These are phyloP conservation scores for Chaenodraco wilsoni DNA, from an alignment of 2,797 vertebrate species.

Conservation along the genomic window DNA sequence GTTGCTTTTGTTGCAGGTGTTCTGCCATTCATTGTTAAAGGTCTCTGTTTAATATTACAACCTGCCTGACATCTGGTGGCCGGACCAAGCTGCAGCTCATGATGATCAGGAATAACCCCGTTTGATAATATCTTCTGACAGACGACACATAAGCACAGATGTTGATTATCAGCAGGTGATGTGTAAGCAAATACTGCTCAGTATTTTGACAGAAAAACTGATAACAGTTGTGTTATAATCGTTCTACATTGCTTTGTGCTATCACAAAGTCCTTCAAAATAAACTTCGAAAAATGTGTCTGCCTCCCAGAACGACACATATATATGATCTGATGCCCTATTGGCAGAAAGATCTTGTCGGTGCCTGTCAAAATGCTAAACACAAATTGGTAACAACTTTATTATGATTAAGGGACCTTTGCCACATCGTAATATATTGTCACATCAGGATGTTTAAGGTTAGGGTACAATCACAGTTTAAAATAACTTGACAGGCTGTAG, in stretches of 20 bases:
- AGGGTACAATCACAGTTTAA: not conserved
- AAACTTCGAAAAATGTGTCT: not conserved
- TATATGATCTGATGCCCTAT: not conserved
- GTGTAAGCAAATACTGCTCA: not conserved
- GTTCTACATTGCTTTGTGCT: not conserved
- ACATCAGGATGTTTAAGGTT: not conserved
- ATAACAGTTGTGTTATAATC: not conserved
- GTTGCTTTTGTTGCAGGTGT: constrained; percentile 88
- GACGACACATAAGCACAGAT: constrained; percentile 50
- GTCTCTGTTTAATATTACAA: constrained; percentile 80
- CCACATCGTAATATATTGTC: no score
- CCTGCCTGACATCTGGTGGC: constrained; percentile 83
- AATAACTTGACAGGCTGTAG: not conserved
- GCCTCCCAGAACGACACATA: not conserved
- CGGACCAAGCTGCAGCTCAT: constrained; percentile 48
- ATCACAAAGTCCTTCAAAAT: not conserved
- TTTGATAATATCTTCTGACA: constrained; percentile 49
- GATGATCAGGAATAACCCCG: constrained; percentile 26
- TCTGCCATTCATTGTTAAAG: constrained; percentile 86
- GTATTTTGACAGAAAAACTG: not conserved
- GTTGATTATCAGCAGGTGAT: constrained; percentile 31
- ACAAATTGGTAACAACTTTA: not conserved
- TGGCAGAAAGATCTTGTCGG: rapidly evolving
- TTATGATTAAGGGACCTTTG: not conserved
- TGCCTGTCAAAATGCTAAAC: not conserved